Evolutionary conservation across 2,888 invertebrate genomes (phyloP).

Genomic region (Sinodicranocentrus sp.): DNA sequence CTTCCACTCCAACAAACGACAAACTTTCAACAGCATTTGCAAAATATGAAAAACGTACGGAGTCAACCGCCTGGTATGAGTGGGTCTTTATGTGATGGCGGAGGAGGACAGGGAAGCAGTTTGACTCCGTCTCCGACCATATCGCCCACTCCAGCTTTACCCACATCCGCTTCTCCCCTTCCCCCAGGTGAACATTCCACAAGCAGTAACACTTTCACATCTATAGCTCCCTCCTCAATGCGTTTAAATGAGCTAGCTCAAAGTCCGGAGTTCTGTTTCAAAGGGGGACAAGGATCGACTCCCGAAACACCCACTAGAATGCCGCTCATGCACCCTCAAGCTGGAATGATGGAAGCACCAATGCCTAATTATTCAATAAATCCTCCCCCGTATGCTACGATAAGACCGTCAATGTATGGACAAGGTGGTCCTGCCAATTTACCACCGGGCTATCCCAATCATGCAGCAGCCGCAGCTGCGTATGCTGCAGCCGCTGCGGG

Average conservation of each 20-base stretch:
- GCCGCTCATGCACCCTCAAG: constrained; percentile 45
- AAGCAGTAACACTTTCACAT: constrained; percentile 41
- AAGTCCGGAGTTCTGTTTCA: constrained; percentile 65
- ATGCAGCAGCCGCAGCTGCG: constrained; percentile 48
- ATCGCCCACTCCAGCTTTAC: constrained; percentile 67
- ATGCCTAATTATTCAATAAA: constrained; percentile 35
- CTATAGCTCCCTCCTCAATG: constrained; percentile 1
- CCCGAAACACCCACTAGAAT: constrained; percentile 72
- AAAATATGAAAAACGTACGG: constrained; percentile 53
- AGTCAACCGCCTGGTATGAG: not conserved
- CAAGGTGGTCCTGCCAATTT: constrained; percentile 58
- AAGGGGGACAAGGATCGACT: constrained; percentile 71
- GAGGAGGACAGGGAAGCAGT: constrained; percentile 20
- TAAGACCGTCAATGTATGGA: constrained; percentile 59
- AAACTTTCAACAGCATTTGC: constrained; percentile 61
- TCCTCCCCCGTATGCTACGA: constrained; percentile 60
- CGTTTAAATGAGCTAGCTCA: constrained; percentile 30
- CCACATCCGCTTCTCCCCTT: constrained; percentile 66
- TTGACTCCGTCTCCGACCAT: constrained; percentile 71
- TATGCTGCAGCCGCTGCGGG: constrained; percentile 69
- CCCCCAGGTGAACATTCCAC: constrained; percentile 61
- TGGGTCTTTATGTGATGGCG: not conserved
- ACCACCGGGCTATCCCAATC: constrained; percentile 40
- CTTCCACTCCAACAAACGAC: constrained; percentile 29
- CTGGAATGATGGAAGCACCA: constrained; percentile 25